A percentile compares a stretch with the other conserved stretches of the same genome.
These are phyloP conservation scores for Bhutanitis thaidina DNA, from an alignment of 2,888 invertebrate species.

Conservation along the genomic window DNA sequence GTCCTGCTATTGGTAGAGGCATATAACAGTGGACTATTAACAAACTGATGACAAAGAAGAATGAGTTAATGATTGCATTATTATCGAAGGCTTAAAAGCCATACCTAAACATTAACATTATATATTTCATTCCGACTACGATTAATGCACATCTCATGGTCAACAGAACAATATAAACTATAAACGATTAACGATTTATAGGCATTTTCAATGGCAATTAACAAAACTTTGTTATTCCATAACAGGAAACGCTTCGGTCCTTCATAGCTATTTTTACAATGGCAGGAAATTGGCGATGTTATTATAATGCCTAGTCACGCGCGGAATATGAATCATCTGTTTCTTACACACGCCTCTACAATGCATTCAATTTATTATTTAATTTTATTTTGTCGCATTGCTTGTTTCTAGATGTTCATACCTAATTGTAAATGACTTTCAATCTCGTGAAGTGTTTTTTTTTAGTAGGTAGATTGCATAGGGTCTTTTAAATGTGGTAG, in stretches of 20 bases:
- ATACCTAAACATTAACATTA: too few species aligned
- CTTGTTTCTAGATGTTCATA: too few species aligned
- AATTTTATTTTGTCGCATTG: too few species aligned
- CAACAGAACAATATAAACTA: constrained; percentile 14
- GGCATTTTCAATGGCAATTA: constrained; percentile 19
- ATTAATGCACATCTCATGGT: constrained; percentile 9
- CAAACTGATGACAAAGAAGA: too few species aligned
- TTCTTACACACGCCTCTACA: constrained; percentile 5
- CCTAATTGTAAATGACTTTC: too few species aligned
- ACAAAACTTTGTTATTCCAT: constrained; percentile 14
- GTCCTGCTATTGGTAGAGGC: too few species aligned
- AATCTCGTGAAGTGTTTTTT: too few species aligned
- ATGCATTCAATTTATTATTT: neutral
- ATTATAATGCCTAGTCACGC: constrained; percentile 19
- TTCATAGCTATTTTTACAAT: constrained; percentile 19
- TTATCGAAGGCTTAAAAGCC: too few species aligned
- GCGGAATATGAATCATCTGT: constrained; percentile 17
- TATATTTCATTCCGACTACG: neutral
- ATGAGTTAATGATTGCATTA: too few species aligned
- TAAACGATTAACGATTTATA: neutral
- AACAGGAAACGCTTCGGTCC: constrained; percentile 18
- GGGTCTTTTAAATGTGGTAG: too few species aligned
- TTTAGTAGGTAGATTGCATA: too few species aligned
- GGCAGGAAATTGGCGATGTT: constrained; percentile 21
- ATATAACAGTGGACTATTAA: too few species aligned